These are phyloP conservation scores for Kryptopterus vitreolus DNA, from an alignment of 2,797 vertebrate genomes.

Conservation along the genomic window DNA sequence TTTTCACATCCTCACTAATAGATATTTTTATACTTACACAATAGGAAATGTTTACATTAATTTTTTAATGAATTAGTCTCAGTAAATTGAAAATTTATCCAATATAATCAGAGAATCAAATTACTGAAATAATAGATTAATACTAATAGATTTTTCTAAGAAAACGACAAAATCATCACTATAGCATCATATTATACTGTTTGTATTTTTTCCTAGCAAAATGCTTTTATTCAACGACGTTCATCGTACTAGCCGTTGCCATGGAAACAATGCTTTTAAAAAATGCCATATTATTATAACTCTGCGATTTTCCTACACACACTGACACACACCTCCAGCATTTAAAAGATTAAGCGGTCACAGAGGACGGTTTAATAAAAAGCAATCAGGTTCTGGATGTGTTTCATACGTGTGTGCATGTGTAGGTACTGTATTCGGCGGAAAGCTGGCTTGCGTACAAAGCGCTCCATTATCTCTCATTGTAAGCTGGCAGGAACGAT, in stretches of 20 bases:
- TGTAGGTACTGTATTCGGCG: constrained; percentile 36
- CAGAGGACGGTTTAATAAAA: constrained; percentile 69
- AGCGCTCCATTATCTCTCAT: constrained; percentile 63
- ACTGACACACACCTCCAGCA: constrained; percentile 38
- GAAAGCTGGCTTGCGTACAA: constrained; percentile 61
- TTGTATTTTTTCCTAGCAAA: neutral
- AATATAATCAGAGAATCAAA: no score
- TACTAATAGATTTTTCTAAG: no score
- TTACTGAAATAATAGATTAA: no score
- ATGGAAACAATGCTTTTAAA: neutral
- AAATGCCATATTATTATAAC: neutral
- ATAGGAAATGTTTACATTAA: no score
- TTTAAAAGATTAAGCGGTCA: constrained; percentile 58
- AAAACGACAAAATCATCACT: neutral
- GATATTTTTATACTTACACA: neutral
- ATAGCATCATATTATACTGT: neutral
- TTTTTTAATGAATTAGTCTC: no score
- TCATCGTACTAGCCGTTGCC: neutral
- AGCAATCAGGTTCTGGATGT: constrained; percentile 61
- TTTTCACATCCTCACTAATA: no score
- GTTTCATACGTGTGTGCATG: constrained; percentile 27
- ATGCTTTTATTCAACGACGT: no score
- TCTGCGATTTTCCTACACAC: neutral
- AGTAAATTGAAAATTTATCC: no score
- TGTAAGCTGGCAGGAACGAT: constrained; percentile 56